Base-by-base conservation (phyloP, 2,113 vertebrate genomes). In the Camelus dromedarius region DNA sequence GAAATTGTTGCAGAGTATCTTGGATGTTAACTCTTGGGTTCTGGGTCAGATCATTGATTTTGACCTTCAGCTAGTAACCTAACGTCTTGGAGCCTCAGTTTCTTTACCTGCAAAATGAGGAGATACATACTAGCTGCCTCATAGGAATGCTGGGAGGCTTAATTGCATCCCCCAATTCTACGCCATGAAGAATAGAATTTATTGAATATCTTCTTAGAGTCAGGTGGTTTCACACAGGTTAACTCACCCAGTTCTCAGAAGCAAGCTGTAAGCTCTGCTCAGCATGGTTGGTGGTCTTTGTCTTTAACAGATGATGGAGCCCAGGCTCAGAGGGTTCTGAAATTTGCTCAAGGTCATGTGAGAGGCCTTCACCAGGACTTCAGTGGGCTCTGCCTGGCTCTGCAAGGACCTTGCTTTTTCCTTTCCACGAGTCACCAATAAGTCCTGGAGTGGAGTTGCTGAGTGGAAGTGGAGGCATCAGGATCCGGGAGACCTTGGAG, bases 361-460 rank as follows among this genome's bases (percentile, higher is more conserved):
- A 81, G 70, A 90, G 88, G 69, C 91, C 85, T 85, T 92, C 64
- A 70, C 56, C 19, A 64, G n/a, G 73, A 84, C 54, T 76, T 56
- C 69, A 60, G 15, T 22, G 79, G 80, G 62, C 54, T 84, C 73
- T 54, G 35, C 46, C 16, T 3, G 48, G 64, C 48, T 95, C 56
- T 56, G 69, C 42, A 54, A 95, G 84, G 48, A 56, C 81, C 94
- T 50, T 46, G 80, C 20, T 66, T 64, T 85, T 86, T 11, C 62
- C 52, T 96, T 89, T 79, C 52, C 62, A 10, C 5, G n/a, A 94
- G 81, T 94, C 85, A 96, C 66, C 81, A 56, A 85, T 72, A 97
- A 97, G 85, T 96, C 81, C 95, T 97, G 96, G 91, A 93, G 72
- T 94, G 97, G 89, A 96, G 69, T 90, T 22, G 18, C 54, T 12